Conservation (phyloP, 2,888 invertebrate species). For the Atethmia centrago region DNA sequence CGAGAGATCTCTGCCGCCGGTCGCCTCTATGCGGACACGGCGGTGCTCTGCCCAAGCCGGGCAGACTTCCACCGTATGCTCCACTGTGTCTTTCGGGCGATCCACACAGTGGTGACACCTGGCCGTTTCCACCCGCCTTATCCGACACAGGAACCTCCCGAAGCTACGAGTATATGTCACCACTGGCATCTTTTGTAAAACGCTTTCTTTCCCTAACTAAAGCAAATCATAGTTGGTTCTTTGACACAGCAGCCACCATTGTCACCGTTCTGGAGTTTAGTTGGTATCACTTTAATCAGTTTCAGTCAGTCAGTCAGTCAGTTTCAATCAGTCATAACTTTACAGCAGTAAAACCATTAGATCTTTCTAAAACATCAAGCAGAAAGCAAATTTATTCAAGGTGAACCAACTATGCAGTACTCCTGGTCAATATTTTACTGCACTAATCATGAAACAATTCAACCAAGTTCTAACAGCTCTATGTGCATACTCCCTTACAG, state of each 20-base stretch:
- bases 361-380: neutral
- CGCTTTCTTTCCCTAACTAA: neutral
- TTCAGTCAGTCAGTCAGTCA: too few species aligned
- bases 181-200: neutral
- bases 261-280: neutral
- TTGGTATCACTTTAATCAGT: neutral
- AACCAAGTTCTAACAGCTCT: neutral
- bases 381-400: slow-evolving; percentile 1
- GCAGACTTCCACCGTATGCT: too few species aligned
- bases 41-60: too few species aligned
- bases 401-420: neutral
- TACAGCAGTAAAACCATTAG: neutral
- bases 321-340: too few species aligned
- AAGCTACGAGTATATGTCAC: too few species aligned
- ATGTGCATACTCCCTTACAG: slow-evolving; percentile 35
- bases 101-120: too few species aligned
- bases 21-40: too few species aligned
- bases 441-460: neutral
- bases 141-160: too few species aligned
- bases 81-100: too few species aligned
- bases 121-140: too few species aligned
- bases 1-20: too few species aligned
- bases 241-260: too few species aligned
- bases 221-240: neutral
- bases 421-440: neutral